Evolutionary conservation across 1,140 invertebrate species (phyloP), one percentile per base, ranked within the genome.

Genomic region (Dreissena rostriformis): DNA sequence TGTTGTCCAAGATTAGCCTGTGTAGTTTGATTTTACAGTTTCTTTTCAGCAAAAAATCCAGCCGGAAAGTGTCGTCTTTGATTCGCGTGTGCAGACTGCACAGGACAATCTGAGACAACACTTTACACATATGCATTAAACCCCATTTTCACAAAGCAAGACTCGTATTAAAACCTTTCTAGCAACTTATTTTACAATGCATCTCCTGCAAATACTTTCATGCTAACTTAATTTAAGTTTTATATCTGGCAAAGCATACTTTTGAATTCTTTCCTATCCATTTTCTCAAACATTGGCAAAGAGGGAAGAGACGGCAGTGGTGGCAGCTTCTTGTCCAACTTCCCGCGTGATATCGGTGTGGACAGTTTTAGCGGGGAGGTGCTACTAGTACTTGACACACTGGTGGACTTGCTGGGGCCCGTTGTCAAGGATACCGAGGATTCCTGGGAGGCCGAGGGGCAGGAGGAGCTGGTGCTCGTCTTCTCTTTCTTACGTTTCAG

Each of bases 201-300:
- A 39, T 5, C 8, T 39, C 39, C 2, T 39, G 39, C 39, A 39
- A 39, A 39, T 8, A 39, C 39, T 39, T 2, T 39, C 39, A 39
- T 39, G 39, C 39, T 39, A 39, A 39, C 8, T 39, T 39, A 39
- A n/a, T n/a, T n/a, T n/a, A n/a, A n/a, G n/a, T 39, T 39, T 39
- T 5, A 39, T 39, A 39, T 39, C 39, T 39, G 57, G 53, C 53
- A 61, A 19, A n/a, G 57, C 82, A 70, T 70, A 84, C 82, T 84
- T 78, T 84, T 84, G 22, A 84, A 84, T 72, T 84, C 82, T 49
- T 84, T 84, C 24, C 82, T 76, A 29, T 84, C 82, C 0, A 67
- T 77, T 57, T 78, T 77, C 51, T 78, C 75, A 68, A 82, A 82
- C 80, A 82, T 82, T 12, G 74, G 82, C 28, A 84, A n/a, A 17